These are phyloP conservation scores for Toxostoma redivivum DNA, from an alignment of 2,113 vertebrate genomes.

Conservation along the genomic window DNA sequence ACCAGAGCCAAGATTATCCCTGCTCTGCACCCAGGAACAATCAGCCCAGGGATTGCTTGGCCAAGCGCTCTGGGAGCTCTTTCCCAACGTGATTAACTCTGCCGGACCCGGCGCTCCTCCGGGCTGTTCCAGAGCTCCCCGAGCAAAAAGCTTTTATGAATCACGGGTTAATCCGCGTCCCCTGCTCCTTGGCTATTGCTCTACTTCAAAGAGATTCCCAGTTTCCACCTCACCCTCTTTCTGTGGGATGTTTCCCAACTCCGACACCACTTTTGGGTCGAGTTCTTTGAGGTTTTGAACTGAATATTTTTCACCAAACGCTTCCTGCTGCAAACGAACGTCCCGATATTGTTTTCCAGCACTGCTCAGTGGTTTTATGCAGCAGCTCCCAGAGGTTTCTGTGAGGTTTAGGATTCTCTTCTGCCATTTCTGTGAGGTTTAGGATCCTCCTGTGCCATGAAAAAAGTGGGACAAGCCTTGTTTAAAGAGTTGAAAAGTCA, in stretches of 20 bases:
- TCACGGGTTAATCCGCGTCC: constrained; percentile 51
- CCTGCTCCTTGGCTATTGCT: neutral
- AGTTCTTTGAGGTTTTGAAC: neutral
- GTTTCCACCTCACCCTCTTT: constrained; percentile 50
- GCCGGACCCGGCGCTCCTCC: neutral
- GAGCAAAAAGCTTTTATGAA: constrained; percentile 17
- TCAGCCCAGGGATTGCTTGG: neutral
- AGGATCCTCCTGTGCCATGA: neutral
- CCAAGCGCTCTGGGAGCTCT: neutral
- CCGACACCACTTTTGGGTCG: neutral
- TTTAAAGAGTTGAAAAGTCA: neutral
- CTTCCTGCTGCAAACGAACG: neutral
- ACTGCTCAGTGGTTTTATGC: rapidly evolving
- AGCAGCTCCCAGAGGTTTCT: neutral
- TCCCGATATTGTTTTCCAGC: neutral
- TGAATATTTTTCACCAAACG: neutral
- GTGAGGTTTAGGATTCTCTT: neutral
- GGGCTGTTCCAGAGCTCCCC: neutral
- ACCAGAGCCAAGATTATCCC: neutral
- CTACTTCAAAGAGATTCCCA: constrained; percentile 33
- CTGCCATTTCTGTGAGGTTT: neutral
- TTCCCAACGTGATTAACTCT: neutral
- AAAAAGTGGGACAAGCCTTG: neutral
- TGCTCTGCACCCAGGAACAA: neutral
- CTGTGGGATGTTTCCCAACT: neutral